Evolutionary conservation across 2,113 vertebrate species (phyloP), one percentile per base, ranked within the genome.

Genomic region (Gorsachius goisagi): DNA sequence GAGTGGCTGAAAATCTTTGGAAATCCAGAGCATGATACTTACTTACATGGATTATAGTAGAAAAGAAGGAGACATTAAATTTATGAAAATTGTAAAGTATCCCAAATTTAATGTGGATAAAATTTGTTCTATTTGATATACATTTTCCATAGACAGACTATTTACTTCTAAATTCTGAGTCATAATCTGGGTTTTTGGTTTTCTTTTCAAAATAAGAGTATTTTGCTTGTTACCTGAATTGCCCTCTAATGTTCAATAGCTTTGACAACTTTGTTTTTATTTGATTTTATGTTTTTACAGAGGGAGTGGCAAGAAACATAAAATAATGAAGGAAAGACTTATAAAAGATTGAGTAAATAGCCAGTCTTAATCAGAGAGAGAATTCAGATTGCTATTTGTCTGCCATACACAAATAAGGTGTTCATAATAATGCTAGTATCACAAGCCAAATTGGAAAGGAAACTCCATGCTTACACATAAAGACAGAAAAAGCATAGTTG

Each of bases 401-500:
- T 90, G 35, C 39, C 49, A 63, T 75, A 80, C 19, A 83, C 3
- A 95, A 94, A 73, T 33, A 85, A 95, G 8, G 9, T 58, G n/a
- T 39, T 94, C 5, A 74, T 83, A 84, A 89, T 89, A 45, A 85
- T 59, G 37, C 62, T 90, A 85, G 26, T 24, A 88, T 45, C 62
- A 67, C 55, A 75, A 87, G 24, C 22, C 41, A 87, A 95, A 95
- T 59, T 80, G 90, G 52, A 95, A 96, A 95, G 50, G 7, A 88
- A 90, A 69, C 9, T 72, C 62, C 44, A 77, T 11, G 4, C 15
- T 94, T 91, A 60, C 21, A 53, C 4, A 4, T 75, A 74, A 73
- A 32, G 35, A 76, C 39, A 88, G 6, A 20, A 94, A 68, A 86
- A 72, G 4, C 3, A 5, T 82, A 79, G 95, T 79, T 85, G 53